Conservation (phyloP, 37 sponge, comb jelly and placozoan genomes). For the Halichondria panicea region DNA sequence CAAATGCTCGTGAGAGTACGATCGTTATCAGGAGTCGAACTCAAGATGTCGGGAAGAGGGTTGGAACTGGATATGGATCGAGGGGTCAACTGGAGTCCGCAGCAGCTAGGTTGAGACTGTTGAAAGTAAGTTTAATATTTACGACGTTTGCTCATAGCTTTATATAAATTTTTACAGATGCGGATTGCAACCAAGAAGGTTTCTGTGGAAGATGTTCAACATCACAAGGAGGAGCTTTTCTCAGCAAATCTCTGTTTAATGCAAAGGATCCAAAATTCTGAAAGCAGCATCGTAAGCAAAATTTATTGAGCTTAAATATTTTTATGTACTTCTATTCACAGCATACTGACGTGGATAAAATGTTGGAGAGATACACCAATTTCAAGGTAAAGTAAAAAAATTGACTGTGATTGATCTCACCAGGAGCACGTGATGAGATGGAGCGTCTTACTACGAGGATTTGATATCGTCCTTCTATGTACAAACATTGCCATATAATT, state of each 20-base stretch:
- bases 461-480: too few relatives aligned
- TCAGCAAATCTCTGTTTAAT: conserved; percentile 27
- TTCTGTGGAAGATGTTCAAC: conserved; percentile 13
- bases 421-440: neutral
- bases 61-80: too few relatives aligned
- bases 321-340: conserved; percentile 2
- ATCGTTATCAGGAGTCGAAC: too few relatives aligned
- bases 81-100: too few relatives aligned
- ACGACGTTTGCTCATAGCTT: too few relatives aligned
- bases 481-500: too few relatives aligned
- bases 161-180: conserved; percentile 7
- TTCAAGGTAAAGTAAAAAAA: conserved; percentile 39
- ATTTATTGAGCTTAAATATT: neutral
- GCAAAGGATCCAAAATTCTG: conserved; percentile 11
- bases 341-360: conserved; percentile 22
- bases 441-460: too few relatives aligned
- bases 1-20: too few relatives aligned
- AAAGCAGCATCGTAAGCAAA: conserved; percentile 42
- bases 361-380: conserved; percentile 44
- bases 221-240: conserved; percentile 20
- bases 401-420: neutral
- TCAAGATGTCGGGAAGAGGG: too few relatives aligned
- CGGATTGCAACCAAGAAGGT: conserved; percentile 19
- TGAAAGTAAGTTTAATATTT: too few relatives aligned
- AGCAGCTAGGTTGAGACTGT: too few relatives aligned